Evolutionary conservation across 2,888 invertebrate species (phyloP).

Genomic region (Caenorhabditis virilis): DNA sequence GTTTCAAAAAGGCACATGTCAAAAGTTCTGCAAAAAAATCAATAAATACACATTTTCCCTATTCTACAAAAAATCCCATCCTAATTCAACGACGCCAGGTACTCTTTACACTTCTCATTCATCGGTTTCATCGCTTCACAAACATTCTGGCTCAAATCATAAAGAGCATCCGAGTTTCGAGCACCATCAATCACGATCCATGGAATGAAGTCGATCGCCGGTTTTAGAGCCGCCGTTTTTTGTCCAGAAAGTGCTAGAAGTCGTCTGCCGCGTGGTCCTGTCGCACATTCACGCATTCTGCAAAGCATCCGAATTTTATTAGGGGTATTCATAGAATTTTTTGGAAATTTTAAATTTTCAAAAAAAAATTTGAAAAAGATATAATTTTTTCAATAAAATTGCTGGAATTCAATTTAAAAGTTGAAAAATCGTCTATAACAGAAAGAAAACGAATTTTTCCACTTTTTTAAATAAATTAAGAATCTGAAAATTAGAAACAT

Average conservation of each 20-base stretch:
- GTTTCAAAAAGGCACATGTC: too few species aligned
- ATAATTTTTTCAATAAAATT: too few species aligned
- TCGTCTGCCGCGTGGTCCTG: conserved; percentile 55
- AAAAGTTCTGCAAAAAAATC: too few species aligned
- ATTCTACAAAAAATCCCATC: too few species aligned
- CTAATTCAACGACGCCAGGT: conserved; percentile 13
- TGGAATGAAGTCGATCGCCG: conserved; percentile 65
- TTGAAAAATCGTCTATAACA: too few species aligned
- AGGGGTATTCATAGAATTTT: neutral
- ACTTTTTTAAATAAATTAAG: neutral
- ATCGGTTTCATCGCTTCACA: conserved; percentile 60
- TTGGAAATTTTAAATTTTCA: neutral
- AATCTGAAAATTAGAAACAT: too few species aligned
- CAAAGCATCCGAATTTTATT: conserved; percentile 6
- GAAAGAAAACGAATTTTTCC: too few species aligned
- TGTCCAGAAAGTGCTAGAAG: conserved; percentile 63
- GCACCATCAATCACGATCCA: conserved; percentile 66
- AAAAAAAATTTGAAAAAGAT: too few species aligned
- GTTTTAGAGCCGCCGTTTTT: conserved; percentile 38
- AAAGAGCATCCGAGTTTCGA: conserved; percentile 62
- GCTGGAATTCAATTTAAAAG: too few species aligned
- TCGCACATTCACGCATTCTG: conserved; percentile 59
- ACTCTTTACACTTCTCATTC: conserved; percentile 35
- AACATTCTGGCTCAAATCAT: conserved; percentile 62
- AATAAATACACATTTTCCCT: too few species aligned